phyloP scores from a whole-genome alignment of 2,113 vertebrate species.

The Pseudorhombus dupliciocellatus region DNA sequence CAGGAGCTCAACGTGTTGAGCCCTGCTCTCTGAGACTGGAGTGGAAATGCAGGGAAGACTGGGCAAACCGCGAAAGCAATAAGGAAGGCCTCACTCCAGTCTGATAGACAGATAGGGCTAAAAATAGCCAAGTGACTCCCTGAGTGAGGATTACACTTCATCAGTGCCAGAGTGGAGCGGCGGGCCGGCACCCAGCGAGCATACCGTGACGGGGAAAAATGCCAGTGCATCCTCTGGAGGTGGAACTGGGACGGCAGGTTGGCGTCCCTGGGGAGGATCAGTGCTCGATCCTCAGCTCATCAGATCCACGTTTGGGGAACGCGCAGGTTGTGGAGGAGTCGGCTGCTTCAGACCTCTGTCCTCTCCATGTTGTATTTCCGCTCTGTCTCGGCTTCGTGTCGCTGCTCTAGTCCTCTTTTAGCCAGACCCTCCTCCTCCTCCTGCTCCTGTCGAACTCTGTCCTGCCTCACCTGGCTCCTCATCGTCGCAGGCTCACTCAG shows the following conservation, averaged over 20 bases:
- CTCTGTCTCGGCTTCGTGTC: neutral
- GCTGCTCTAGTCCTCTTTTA: neutral
- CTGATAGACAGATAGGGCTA: conserved; percentile 69
- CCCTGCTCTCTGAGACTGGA: neutral
- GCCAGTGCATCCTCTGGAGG: conserved; percentile 10
- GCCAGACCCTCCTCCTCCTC: too few species aligned
- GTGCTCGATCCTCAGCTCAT: too few species aligned
- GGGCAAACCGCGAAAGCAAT: neutral
- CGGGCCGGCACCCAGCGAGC: neutral
- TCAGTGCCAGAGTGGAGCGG: conserved; percentile 61
- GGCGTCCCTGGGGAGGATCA: too few species aligned
- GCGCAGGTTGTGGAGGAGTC: too few species aligned
- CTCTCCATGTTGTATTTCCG: neutral
- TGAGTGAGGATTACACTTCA: conserved; percentile 68
- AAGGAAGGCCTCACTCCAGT: conserved; percentile 45
- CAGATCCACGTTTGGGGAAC: too few species aligned
- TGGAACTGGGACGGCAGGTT: neutral
- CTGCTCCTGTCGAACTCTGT: too few species aligned
- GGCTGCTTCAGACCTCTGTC: too few species aligned
- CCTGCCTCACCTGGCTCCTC: neutral
- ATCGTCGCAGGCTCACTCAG: neutral
- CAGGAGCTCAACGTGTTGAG: neutral
- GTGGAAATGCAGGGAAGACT: neutral
- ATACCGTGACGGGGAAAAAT: conserved; percentile 12
- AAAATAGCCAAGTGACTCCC: conserved; percentile 72